Percentiles rank a stretch among this genome's conserved stretches.
Evolutionary conservation across 2,113 vertebrate genomes (phyloP).

Genomic region (Pterophyllum scalare): DNA sequence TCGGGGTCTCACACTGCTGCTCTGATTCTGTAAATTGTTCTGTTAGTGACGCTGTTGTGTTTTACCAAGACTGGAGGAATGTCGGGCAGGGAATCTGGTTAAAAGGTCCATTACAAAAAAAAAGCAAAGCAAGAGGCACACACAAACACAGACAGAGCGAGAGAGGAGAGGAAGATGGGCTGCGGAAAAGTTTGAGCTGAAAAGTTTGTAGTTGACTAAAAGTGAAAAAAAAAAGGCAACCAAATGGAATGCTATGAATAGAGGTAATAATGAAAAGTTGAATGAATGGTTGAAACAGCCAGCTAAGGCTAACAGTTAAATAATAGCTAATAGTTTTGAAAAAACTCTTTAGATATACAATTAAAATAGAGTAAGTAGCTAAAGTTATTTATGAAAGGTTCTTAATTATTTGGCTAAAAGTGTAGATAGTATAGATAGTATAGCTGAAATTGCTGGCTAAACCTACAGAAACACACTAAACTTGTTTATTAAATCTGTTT

Average conservation of each 20-base stretch:
- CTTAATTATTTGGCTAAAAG: background rate
- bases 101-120: background rate
- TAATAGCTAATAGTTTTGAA: too few relatives aligned
- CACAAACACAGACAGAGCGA: background rate
- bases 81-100: background rate
- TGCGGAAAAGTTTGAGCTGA: background rate
- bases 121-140: background rate
- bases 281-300: background rate
- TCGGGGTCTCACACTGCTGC: conserved; percentile 11
- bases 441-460: background rate
- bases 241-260: background rate
- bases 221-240: background rate
- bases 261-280: background rate
- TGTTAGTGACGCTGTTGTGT: background rate
- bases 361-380: too few relatives aligned
- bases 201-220: background rate
- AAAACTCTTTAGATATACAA: background rate
- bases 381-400: background rate
- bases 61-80: background rate
- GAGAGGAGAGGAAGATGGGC: background rate
- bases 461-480: background rate
- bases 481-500: background rate
- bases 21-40: conserved; percentile 14
- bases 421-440: background rate
- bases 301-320: background rate